Percentiles rank a stretch among this genome's conserved stretches.
Conservation (phyloP, 2,888 invertebrate genomes). For the Arge pagana region DNA sequence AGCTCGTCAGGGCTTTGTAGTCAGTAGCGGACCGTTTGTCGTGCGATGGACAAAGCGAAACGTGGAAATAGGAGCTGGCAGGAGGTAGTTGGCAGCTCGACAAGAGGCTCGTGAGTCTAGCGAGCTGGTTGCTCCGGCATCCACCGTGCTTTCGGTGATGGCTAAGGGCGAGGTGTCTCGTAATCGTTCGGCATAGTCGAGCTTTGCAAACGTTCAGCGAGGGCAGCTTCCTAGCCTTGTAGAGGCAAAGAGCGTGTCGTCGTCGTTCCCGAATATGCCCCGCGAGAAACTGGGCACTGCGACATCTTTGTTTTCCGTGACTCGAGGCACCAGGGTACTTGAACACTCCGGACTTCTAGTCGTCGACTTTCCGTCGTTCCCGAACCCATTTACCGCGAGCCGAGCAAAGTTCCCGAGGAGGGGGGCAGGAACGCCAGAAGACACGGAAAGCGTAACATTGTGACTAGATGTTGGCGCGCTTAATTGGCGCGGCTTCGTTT, state of each 20-base stretch:
- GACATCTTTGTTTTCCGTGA: constrained; percentile 45
- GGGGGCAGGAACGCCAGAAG: constrained; percentile 26
- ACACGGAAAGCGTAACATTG: constrained; percentile 35
- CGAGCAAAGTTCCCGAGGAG: constrained; percentile 1
- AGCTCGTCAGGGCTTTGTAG: constrained; percentile 35
- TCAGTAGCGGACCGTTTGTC: constrained; percentile 29
- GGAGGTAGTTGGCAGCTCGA: constrained; percentile 54
- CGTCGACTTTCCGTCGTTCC: constrained; percentile 11
- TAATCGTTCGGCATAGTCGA: constrained; percentile 8
- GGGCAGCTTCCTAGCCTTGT: background rate
- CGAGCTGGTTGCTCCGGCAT: too few relatives aligned
- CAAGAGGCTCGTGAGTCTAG: constrained; percentile 56
- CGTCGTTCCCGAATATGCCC: too few relatives aligned
- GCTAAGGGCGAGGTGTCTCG: constrained; percentile 14
- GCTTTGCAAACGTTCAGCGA: constrained; percentile 12
- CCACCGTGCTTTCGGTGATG: too few relatives aligned
- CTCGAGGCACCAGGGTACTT: constrained; percentile 38
- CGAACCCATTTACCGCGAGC: background rate
- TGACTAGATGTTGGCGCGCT: constrained; percentile 38
- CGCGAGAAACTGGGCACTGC: constrained; percentile 35
- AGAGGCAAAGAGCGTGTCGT: too few relatives aligned
- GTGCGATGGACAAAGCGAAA: constrained; percentile 30
- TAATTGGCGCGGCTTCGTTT: constrained; percentile 43
- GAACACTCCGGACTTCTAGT: constrained; percentile 24
- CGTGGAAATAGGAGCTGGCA: constrained; percentile 15